These are phyloP conservation scores for Drosophila rubida DNA, from an alignment of 2,888 invertebrate species.

Conservation along the genomic window DNA sequence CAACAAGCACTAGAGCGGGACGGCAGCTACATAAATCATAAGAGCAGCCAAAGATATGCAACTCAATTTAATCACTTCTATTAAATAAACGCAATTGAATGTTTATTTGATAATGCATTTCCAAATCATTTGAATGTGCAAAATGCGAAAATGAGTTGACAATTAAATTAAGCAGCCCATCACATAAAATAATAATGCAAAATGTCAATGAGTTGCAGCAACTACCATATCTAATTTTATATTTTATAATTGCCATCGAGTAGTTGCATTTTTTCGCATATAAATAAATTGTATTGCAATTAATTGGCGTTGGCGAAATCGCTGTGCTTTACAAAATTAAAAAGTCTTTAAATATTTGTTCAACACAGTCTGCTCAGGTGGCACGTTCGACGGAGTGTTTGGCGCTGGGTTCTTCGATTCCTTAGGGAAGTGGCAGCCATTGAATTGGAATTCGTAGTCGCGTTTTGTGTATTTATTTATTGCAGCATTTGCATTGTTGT, in stretches of 20 bases:
- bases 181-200: not conserved
- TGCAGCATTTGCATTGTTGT: conserved; percentile 74
- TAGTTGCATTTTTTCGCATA: not conserved
- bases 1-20: not conserved
- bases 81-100: conserved; percentile 15
- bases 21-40: not conserved
- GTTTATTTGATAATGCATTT: not conserved
- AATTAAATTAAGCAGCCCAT: conserved; percentile 2
- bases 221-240: conserved; percentile 6
- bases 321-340: not conserved
- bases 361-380: conserved; percentile 7
- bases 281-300: not conserved
- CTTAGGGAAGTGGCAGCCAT: conserved; percentile 28
- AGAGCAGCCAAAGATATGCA: conserved; percentile 7
- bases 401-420: conserved; percentile 1
- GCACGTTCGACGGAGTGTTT: conserved; percentile 14
- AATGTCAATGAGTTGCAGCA: conserved; percentile 5
- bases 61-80: conserved; percentile 16
- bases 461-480: conserved; percentile 75
- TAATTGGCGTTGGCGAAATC: not conserved
- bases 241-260: not conserved
- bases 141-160: not conserved
- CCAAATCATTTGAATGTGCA: not conserved
- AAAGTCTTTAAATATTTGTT: conserved; percentile 19
- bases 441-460: conserved; percentile 64